Base-by-base conservation (phyloP, 1,140 invertebrate genomes). In the Apis florea region DNA sequence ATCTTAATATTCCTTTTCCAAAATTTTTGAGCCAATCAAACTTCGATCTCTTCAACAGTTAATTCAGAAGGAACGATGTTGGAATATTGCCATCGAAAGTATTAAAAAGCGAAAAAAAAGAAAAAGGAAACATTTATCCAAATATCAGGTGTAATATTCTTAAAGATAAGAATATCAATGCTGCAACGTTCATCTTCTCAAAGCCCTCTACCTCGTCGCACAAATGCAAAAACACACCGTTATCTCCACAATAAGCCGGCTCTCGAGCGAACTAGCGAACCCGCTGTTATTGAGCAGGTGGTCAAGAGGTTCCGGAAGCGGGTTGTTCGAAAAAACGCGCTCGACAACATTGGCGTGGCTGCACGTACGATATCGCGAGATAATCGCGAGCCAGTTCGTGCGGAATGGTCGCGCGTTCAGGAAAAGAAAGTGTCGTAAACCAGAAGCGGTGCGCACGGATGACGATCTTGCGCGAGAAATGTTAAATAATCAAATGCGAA, bases 351-450 rank as follows among this genome's bases (percentile, higher is more conserved):
- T 11, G 63, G 63, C 63, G 63, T 31, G 15, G 64, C n/a, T 24
- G 47, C 40, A 24, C 66, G 47, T n/a, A 17, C n/a, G 66, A 68
- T 71, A 56, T 56, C 3, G 51, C 61, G 71, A 87, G 64, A 83
- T 79, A 73, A 78, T 85, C 75, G 54, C 75, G 59, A 79, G 15
- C 66, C 49, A 59, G 53, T 77, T 61, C 72, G 56, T 70, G 73
- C 78, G 53, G 31, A 56, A 71, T 21, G 69, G 19, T 61, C 31
- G 40, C 72, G 31, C 58, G 61, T 61, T 13, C 54, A 47, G 66
- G 71, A 88, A 76, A 88, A 86, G 86, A 88, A 88, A 88, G 83
- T 87, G 64, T 58, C 74, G 66, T 82, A 84, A 87, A 88, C 49
- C 49, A 49, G 17, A 31, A 21, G 21, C 21, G 4, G 53, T 74